These are phyloP conservation scores for Drosophila meridiana DNA, from an alignment of 2,888 invertebrate species.

Conservation along the genomic window DNA sequence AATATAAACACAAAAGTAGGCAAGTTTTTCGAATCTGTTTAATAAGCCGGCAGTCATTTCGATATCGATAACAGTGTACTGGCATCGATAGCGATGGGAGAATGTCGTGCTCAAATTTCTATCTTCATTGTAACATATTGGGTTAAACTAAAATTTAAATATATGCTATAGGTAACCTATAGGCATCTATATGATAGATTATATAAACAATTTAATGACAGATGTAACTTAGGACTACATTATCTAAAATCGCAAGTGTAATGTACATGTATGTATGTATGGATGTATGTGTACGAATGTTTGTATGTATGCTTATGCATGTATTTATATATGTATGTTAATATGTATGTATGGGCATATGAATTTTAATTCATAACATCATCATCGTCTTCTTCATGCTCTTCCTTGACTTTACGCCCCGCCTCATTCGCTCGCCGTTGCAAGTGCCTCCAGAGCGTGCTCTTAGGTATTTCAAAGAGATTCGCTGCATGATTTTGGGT, in stretches of 20 bases:
- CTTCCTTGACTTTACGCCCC: constrained; percentile 63
- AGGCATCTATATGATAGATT: constrained; percentile 18
- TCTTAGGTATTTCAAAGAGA: constrained; percentile 84
- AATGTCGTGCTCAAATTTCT: constrained; percentile 13
- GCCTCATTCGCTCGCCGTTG: constrained; percentile 77
- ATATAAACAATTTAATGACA: constrained; percentile 36
- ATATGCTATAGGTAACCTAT: not conserved
- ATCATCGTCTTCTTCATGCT: constrained; percentile 62
- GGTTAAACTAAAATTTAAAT: not conserved
- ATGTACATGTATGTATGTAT: constrained; percentile 28
- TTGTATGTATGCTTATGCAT: constrained; percentile 11
- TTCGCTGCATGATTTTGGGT: constrained; percentile 85
- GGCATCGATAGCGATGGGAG: constrained; percentile 29
- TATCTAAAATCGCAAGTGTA: constrained; percentile 35
- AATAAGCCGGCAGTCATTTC: constrained; percentile 53
- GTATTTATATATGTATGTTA: constrained; percentile 2
- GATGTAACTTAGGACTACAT: constrained; percentile 27
- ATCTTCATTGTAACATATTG: not conserved
- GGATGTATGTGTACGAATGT: constrained; percentile 11
- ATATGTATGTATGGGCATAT: constrained; percentile 11
- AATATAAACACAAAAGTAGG: constrained; percentile 82
- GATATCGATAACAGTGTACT: constrained; percentile 29
- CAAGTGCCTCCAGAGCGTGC: constrained; percentile 84
- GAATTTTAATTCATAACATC: constrained; percentile 46
- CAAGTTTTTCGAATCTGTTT: constrained; percentile 70